Evolutionary conservation across 2,113 vertebrate genomes (phyloP), one percentile per base, ranked within the genome.

Genomic region (Phrynocephalus versicolor): DNA sequence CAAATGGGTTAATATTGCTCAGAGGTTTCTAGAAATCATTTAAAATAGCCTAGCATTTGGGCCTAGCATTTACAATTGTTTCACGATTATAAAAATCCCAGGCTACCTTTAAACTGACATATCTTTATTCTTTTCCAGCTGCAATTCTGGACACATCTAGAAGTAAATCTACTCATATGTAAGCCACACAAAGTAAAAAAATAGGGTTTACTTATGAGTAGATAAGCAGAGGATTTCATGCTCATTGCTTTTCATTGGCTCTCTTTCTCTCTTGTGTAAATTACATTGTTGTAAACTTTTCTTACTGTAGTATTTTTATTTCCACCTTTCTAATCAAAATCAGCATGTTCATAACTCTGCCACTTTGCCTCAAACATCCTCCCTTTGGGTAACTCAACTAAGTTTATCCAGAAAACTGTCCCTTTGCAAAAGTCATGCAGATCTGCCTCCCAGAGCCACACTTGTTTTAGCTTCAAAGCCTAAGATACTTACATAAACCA

Each of bases 401-500:
- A 33, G 23, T 12, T 75, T 74, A 21, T 74, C 35, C 23, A 37
- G 51, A 84, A n/a, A 35, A 6, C 39, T 35, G 30, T 33, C 4
- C 76, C 14, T 84, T 76, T 77, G 60, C 25, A 58, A 19, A 67
- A 39, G 39, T 13, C 14, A 8, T 70, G 39, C 21, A 33, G 33
- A 69, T 23, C 69, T 57, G 21, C 25, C 2, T 18, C 21, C 18
- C 60, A 65, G 30, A 73, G 21, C 41, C 23, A 51, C 23, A 14
- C n/a, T 85, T 73, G 9, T 51, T 35, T 45, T 74, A 55, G n/a
- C 70, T 4, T 1, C 14, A 51, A 65, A 85, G 41, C 45, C 30
- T 72, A 18, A 83, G 76, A 79, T 73, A 86, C 76, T 81, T 89
- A 89, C 16, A 41, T 39, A 72, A 80, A 64, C n/a, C 27, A 86